Evolutionary conservation across 2,888 invertebrate species (phyloP).

Genomic region (Thecophora atra): DNA sequence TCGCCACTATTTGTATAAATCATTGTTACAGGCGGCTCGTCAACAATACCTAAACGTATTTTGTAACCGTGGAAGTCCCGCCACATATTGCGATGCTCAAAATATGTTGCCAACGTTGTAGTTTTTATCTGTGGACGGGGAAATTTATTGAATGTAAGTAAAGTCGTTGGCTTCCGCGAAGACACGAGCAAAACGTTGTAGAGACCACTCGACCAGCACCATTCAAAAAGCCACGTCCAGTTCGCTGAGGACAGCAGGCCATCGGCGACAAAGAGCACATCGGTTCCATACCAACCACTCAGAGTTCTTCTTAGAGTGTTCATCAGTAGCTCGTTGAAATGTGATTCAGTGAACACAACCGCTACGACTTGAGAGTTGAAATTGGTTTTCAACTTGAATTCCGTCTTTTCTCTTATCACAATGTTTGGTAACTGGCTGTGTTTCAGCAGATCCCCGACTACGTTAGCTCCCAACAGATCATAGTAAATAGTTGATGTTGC

Average conservation of each 20-base stretch:
- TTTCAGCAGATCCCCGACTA: neutral
- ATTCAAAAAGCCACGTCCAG: conserved; percentile 28
- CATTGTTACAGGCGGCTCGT: conserved; percentile 34
- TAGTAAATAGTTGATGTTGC: conserved; percentile 28
- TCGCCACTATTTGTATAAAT: conserved; percentile 21
- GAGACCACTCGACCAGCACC: conserved; percentile 27
- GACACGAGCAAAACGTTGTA: conserved; percentile 20
- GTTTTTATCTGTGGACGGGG: neutral
- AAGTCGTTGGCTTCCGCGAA: neutral
- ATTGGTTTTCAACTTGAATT: conserved; percentile 13
- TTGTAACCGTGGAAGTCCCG: conserved; percentile 23
- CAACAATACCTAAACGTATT: conserved; percentile 18
- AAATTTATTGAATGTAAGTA: conserved; percentile 14
- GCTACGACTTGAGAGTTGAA: conserved; percentile 28
- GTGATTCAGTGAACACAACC: neutral
- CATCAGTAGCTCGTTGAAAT: conserved; percentile 5
- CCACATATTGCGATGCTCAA: neutral
- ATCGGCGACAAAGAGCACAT: conserved; percentile 29
- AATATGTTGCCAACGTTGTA: conserved; percentile 9
- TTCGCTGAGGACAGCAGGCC: neutral
- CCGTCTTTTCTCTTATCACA: neutral
- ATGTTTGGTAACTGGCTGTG: conserved; percentile 24
- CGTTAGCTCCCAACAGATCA: neutral
- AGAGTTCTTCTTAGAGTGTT: neutral
- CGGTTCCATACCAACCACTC: conserved; percentile 19